Evolutionary conservation across 37 sponge, comb jelly and placozoan genomes (phyloP).

Genomic region (Agelas oroides): DNA sequence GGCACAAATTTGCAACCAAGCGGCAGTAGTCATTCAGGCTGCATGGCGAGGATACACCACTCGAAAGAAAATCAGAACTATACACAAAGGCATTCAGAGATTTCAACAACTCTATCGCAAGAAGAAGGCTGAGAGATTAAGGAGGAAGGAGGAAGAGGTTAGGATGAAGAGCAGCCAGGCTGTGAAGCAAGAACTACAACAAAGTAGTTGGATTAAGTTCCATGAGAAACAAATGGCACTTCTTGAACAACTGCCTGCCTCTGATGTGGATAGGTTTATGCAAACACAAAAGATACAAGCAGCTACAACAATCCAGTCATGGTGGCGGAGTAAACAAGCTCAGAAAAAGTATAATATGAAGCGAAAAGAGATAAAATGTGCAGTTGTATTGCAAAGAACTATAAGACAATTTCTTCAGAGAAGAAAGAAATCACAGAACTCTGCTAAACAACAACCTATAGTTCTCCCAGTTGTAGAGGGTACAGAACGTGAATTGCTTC

Average conservation of each 20-base stretch:
- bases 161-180: background rate
- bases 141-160: background rate
- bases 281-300: constrained; percentile 27
- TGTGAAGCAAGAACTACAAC: background rate
- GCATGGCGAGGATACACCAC: constrained; percentile 63
- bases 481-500: constrained; percentile 4
- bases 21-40: constrained; percentile 74
- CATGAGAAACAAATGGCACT: constrained; percentile 62
- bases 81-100: constrained; percentile 42
- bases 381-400: constrained; percentile 52
- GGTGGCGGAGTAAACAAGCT: constrained; percentile 38
- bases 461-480: background rate
- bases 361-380: background rate
- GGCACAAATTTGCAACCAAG: background rate
- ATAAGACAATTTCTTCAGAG: background rate
- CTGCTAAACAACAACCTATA: background rate
- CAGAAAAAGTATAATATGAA: background rate
- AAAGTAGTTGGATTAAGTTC: constrained; percentile 17
- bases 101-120: constrained; percentile 65
- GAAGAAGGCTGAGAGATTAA: constrained; percentile 13
- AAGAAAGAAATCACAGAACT: constrained; percentile 8
- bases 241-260: constrained; percentile 64
- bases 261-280: constrained; percentile 41
- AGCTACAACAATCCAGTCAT: constrained; percentile 55
- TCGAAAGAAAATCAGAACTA: constrained; percentile 40